Evolutionary conservation across 2,797 vertebrate genomes (phyloP), one percentile per base, ranked within the genome.

Genomic region (Helostoma temminkii): DNA sequence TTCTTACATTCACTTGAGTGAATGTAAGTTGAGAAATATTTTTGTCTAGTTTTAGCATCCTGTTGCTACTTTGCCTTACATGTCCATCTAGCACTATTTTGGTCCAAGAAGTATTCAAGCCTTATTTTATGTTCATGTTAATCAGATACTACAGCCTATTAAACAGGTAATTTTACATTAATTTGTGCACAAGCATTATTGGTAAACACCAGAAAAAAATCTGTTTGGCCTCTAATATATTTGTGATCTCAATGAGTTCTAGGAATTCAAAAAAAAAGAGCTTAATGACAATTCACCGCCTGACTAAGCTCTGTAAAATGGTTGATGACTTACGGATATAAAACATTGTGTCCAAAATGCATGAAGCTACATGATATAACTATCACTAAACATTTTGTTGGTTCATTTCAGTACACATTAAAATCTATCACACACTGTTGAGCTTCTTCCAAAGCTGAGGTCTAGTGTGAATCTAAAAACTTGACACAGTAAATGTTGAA

Each of bases 391-490:
- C 19, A 36, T 66, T 63, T 34, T 39, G 39, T 36, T 25, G 41
- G 18, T 24, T 57, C 19, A 19, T 56, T 52, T 19, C 32, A 50
- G 32, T 16, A 14, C 46, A 52, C 19, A 53, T 55, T 22, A 9
- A 71, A 68, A 46, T 8, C 16, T 47, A 56, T 52, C 58, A 49
- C 59, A 57, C 49, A 52, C 42, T 63, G 66, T 43, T 56, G 70
- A 64, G 28, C 41, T 45, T 45, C 49, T 45, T 68, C 66, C 70
- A 78, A 50, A 74, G 54, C 54, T 53, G 39, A 28, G n/a, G 41
- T 42, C 45, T 60, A n/a, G 80, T 75, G 80, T 77, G 80, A 85
- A 88, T 82, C 57, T 53, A 61, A 71, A 80, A 80, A 75, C 54
- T 58, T 75, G 70, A 69, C 77, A 76, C 66, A 62, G 61, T 55